Evolutionary conservation across 1,140 invertebrate species (phyloP).

Genomic region (Drosophila sproati): DNA sequence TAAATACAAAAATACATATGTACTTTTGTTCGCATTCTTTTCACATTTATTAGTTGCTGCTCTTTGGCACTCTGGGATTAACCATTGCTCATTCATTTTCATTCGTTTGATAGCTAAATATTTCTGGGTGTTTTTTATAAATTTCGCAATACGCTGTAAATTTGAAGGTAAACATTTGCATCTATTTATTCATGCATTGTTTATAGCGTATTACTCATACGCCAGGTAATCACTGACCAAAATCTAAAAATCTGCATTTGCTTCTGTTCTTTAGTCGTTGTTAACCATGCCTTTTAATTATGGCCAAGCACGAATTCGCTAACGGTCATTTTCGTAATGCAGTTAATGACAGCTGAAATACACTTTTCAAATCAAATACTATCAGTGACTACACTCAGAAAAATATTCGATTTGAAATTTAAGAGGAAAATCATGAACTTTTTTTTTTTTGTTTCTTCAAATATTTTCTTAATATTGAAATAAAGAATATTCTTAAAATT

Average conservation of each 20-base stretch:
- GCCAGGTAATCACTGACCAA: slow-evolving; percentile 10
- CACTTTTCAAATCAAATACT: too few relatives aligned
- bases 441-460: too few relatives aligned
- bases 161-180: slow-evolving; percentile 5
- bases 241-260: neutral
- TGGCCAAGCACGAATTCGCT: neutral
- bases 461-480: too few relatives aligned
- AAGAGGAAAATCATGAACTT: too few relatives aligned
- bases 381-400: too few relatives aligned
- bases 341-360: too few relatives aligned
- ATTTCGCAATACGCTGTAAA: slow-evolving; percentile 9
- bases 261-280: neutral
- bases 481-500: too few relatives aligned
- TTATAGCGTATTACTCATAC: slow-evolving; percentile 41
- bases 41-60: slow-evolving; percentile 37
- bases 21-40: slow-evolving; percentile 58
- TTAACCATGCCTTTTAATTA: neutral
- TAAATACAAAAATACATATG: slow-evolving; percentile 21
- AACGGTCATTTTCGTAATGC: neutral
- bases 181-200: slow-evolving; percentile 12
- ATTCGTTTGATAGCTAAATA: neutral
- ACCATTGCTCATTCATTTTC: slow-evolving; percentile 45
- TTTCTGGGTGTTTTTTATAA: neutral
- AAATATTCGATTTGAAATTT: too few relatives aligned
- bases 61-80: slow-evolving; percentile 41